Conservation (phyloP, 2,113 vertebrate species). For the Mastomys natalensis region DNA sequence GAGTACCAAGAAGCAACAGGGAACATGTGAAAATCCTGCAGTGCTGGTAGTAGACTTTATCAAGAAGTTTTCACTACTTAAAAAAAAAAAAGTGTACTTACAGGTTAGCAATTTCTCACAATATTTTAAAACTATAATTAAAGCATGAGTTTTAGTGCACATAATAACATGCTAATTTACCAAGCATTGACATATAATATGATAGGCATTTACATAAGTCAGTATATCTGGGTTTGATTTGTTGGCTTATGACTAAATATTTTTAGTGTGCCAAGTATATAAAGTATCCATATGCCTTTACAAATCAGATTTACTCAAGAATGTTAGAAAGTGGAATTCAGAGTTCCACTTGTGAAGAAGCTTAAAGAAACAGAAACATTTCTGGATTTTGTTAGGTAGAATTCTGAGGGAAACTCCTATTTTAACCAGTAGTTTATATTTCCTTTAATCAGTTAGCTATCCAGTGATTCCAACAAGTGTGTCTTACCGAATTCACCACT, state of each 20-base stretch:
- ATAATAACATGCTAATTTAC: slow-evolving; percentile 2
- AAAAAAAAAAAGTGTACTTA: slow-evolving; percentile 48
- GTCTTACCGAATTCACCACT: background rate
- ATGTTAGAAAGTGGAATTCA: slow-evolving; percentile 22
- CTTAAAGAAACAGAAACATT: slow-evolving; percentile 31
- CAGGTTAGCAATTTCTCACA: background rate
- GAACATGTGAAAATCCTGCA: slow-evolving; percentile 9
- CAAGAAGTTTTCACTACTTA: background rate
- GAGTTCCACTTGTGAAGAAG: slow-evolving; percentile 41
- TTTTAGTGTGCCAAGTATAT: slow-evolving; percentile 38
- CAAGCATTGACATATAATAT: background rate
- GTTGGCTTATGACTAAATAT: slow-evolving; percentile 29
- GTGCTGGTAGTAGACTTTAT: background rate
- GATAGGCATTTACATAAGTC: slow-evolving; percentile 1
- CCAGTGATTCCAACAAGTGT: background rate
- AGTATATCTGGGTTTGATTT: slow-evolving; percentile 32
- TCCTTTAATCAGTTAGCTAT: background rate
- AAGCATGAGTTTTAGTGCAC: slow-evolving; percentile 4
- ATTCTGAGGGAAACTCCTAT: background rate
- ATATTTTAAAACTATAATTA: slow-evolving; percentile 26
- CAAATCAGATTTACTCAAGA: slow-evolving; percentile 63
- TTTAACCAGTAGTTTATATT: slow-evolving; percentile 25
- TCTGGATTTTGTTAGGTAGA: background rate
- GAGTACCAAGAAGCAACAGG: background rate
- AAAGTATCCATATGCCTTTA: slow-evolving; percentile 60